These are phyloP conservation scores for Phrynosoma blainvillii DNA, from an alignment of 2,113 vertebrate species.

Conservation along the genomic window DNA sequence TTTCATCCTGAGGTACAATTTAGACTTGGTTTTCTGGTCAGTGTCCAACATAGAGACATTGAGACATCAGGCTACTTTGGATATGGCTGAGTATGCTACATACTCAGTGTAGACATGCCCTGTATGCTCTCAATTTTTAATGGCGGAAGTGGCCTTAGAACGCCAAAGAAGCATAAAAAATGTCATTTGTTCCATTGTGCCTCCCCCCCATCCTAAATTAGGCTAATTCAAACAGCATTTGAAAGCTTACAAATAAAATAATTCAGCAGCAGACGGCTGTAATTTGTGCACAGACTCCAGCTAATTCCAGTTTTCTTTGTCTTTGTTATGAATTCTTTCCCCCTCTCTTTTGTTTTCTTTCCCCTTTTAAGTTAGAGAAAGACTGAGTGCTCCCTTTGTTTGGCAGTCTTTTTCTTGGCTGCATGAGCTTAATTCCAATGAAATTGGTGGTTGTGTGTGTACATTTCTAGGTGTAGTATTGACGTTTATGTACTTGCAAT, in stretches of 20 bases:
- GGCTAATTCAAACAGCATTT: background rate
- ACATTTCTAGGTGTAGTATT: background rate
- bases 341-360: background rate
- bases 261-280: background rate
- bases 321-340: background rate
- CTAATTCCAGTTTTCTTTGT: background rate
- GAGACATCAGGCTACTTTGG: background rate
- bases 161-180: background rate
- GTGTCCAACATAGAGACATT: background rate
- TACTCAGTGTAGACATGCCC: background rate
- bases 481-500: background rate
- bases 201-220: background rate
- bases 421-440: background rate
- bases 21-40: background rate
- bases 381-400: background rate
- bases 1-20: background rate
- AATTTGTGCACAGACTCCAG: background rate
- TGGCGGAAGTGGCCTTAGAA: background rate
- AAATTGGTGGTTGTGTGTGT: slow-evolving; percentile 17
- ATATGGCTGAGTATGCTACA: no score
- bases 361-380: background rate
- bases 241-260: background rate
- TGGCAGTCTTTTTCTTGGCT: background rate
- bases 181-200: background rate
- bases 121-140: background rate